Evolutionary conservation across 2,888 invertebrate genomes (phyloP), one percentile per base, ranked within the genome.

Genomic region (Hemicrepidius hirtus): DNA sequence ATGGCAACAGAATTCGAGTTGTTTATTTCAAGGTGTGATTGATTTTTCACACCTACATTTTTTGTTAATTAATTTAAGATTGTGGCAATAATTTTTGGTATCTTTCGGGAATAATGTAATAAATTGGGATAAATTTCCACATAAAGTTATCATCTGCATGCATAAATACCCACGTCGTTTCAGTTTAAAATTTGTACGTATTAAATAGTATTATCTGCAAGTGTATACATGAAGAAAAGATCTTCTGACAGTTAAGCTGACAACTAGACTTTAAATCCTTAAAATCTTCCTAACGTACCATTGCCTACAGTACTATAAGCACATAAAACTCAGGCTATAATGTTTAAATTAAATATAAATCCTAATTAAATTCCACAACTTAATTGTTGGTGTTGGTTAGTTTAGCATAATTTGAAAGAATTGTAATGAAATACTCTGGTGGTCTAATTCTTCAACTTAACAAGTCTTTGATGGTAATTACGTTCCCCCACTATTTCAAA

Each of bases 381-480:
- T 60, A 62, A 67, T 67, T 67, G 67, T 67, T 64, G 21, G 49
- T 57, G 57, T 69, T 46, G 46, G 46, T 57, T 16, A 50, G 40
- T 71, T 59, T 41, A 65, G 49, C 37, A 53, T 62, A 62, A 71
- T 64, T 69, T 69, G 44, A 55, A 64, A 46, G 41, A 32, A 49
- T 62, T 64, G 57, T 72, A 72, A 72, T 72, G 55, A 68, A 68
- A 53, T 72, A 37, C 63, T 70, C 32, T 35, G 73, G 73, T 74
- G 73, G 73, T 74, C 73, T 67, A 74, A 63, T 70, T 74, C 55
- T 49, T 74, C 70, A 74, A 74, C 18, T 62, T 64, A 63, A 65
- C 57, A 69, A 63, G 55, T 57, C 16, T 1, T 1, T n/a, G 37
- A 24, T n/a, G 32, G 24, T 63, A 60, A 60, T 60, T 60, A 41